phyloP scores from a whole-genome alignment of 2,113 vertebrate genomes.

The Cranoglanis bouderius region DNA sequence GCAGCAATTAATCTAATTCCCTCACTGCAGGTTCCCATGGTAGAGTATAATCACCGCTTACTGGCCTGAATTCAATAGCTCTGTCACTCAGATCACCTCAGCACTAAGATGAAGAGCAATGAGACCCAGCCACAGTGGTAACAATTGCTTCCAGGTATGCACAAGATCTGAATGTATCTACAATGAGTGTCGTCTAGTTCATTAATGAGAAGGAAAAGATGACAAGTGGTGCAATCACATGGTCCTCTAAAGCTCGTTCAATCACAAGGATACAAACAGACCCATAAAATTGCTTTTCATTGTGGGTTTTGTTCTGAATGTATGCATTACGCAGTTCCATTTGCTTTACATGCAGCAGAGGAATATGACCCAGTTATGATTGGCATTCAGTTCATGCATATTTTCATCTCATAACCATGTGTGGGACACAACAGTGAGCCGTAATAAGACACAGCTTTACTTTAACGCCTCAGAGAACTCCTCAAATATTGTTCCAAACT shows the following conservation, averaged over 20 bases:
- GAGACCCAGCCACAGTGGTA: background rate
- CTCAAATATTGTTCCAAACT: conserved; percentile 44
- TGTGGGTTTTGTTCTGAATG: background rate
- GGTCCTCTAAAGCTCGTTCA: background rate
- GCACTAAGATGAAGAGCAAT: conserved; percentile 5
- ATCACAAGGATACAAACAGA: background rate
- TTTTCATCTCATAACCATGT: conserved; percentile 39
- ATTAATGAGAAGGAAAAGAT: conserved; percentile 10
- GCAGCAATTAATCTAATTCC: conserved; percentile 51
- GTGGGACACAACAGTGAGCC: conserved; percentile 39
- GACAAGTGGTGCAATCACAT: background rate
- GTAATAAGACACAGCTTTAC: conserved; percentile 39
- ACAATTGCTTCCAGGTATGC: conserved; percentile 5
- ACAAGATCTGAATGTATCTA: conserved; percentile 3
- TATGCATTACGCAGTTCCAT: background rate
- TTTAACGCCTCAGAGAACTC: conserved; percentile 37
- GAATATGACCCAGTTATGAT: conserved; percentile 21
- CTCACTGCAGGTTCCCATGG: conserved; percentile 39
- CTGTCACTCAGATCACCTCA: conserved; percentile 28
- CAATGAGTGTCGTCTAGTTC: background rate
- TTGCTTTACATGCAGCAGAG: conserved; percentile 11
- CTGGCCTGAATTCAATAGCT: conserved; percentile 39
- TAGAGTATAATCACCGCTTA: conserved; percentile 45
- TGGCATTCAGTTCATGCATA: conserved; percentile 23
- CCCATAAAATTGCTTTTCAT: conserved; percentile 23